Evolutionary conservation across 2,888 invertebrate species (phyloP).

Genomic region (Microplitis deprimator): DNA sequence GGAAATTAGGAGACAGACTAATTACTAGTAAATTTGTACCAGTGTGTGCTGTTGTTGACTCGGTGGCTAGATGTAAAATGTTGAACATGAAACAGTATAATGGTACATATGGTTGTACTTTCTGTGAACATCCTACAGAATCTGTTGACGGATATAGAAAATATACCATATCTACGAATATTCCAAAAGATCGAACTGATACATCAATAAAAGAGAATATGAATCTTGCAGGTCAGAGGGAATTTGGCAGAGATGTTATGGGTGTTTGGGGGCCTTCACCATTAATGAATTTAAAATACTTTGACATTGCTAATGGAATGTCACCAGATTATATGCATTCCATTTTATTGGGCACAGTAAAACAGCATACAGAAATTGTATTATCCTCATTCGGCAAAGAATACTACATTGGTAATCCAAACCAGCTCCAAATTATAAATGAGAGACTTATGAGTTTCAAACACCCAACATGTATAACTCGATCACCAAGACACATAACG

Average conservation of each 20-base stretch:
- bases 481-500: background rate
- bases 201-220: background rate
- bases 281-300: background rate
- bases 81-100: too few species aligned
- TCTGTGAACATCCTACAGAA: background rate
- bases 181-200: background rate
- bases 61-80: too few species aligned
- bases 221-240: background rate
- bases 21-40: too few species aligned
- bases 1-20: background rate
- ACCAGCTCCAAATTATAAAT: background rate
- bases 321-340: background rate
- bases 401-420: background rate
- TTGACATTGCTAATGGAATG: background rate
- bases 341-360: background rate
- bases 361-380: background rate
- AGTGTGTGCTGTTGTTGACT: too few species aligned
- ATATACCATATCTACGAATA: background rate
- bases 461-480: background rate
- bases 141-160: background rate
- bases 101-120: too few species aligned
- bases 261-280: slow-evolving; percentile 1
- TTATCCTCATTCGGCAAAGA: background rate
- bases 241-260: background rate
- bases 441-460: background rate